A percentile compares a stretch with the other conserved stretches of the same genome.
Conservation (phyloP, 2,797 vertebrate genomes). For the Myiotriccus ornatus region DNA sequence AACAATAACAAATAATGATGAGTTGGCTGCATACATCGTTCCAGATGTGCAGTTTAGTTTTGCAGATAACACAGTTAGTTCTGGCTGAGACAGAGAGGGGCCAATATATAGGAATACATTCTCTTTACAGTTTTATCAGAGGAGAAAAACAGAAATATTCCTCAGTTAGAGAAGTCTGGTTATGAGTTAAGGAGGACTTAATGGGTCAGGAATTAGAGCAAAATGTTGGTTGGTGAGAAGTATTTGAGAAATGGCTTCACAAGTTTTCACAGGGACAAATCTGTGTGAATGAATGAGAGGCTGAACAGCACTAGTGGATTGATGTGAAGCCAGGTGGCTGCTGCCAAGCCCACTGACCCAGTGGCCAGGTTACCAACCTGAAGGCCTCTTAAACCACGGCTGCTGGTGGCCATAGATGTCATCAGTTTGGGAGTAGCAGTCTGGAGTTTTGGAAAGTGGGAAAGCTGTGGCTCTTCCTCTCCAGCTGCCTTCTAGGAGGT, state of each 20-base stretch:
- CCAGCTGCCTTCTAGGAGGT: neutral
- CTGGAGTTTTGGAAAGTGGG: fast-evolving
- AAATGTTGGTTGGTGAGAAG: neutral
- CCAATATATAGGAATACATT: neutral
- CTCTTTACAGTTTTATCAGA: neutral
- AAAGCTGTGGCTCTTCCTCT: neutral
- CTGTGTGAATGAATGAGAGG: neutral
- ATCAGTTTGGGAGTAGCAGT: neutral
- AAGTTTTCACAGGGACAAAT: neutral
- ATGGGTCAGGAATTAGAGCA: neutral
- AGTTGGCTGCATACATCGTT: fast-evolving
- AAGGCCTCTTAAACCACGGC: neutral
- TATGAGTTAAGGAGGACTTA: neutral
- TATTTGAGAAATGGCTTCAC: neutral
- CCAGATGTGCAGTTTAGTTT: neutral
- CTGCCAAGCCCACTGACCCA: neutral
- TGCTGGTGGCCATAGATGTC: neutral
- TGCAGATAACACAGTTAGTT: neutral
- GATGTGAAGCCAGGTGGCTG: fast-evolving
- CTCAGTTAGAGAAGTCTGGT: neutral
- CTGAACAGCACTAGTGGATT: neutral
- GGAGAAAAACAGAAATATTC: neutral
- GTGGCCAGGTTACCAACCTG: neutral
- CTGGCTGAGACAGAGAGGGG: neutral
- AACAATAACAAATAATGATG: neutral